Evolutionary conservation across 2,113 vertebrate species (phyloP).

Genomic region (Pipa parva): DNA sequence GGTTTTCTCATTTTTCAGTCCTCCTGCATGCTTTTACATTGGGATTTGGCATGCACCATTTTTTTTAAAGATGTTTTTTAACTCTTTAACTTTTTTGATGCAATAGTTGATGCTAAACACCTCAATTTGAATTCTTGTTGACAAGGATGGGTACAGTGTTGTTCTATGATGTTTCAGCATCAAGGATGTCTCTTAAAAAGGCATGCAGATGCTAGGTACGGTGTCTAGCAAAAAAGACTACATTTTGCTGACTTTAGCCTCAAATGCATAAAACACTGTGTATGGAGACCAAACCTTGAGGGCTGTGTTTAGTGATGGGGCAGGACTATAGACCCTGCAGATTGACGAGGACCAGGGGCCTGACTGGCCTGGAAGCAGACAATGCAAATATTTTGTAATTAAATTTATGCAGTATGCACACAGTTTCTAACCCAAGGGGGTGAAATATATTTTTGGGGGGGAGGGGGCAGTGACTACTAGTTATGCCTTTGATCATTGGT

Average conservation of each 20-base stretch:
- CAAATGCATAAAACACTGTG: constrained; percentile 23
- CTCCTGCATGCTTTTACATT: constrained; percentile 62
- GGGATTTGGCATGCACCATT: constrained; percentile 60
- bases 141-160: constrained; percentile 4
- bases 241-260: constrained; percentile 43
- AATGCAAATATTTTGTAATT: too few species aligned
- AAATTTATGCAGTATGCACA: too few species aligned
- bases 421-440: too few species aligned
- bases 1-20: constrained; percentile 56
- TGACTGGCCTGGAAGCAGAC: too few species aligned
- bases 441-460: constrained; percentile 51
- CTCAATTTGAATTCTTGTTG: constrained; percentile 20
- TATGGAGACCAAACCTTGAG: constrained; percentile 51
- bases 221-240: constrained; percentile 47
- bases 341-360: too few species aligned
- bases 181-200: constrained; percentile 39
- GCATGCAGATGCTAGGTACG: constrained; percentile 23
- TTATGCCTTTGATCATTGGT: too few species aligned
- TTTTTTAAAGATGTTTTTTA: constrained; percentile 50
- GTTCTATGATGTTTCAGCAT: not conserved
- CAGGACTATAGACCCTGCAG: too few species aligned
- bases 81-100: constrained; percentile 51
- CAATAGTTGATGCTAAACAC: constrained; percentile 20
- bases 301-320: constrained; percentile 46
- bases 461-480: too few species aligned